phyloP scores from a whole-genome alignment of 2,113 vertebrate genomes.

The Paraplagusia blochii region DNA sequence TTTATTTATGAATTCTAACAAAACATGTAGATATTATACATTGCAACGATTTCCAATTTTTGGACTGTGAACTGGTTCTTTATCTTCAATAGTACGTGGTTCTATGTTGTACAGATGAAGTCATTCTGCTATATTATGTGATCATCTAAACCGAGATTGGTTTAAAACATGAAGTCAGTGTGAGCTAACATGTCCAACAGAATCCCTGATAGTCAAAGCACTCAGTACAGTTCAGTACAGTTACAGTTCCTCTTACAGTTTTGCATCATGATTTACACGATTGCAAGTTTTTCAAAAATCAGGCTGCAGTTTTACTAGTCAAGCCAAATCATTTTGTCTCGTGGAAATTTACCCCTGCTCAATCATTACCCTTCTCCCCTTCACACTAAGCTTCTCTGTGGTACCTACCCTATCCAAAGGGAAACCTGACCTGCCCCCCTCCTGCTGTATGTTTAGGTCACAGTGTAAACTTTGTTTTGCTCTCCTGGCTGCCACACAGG shows the following conservation, averaged over 20 bases:
- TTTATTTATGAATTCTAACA: no score
- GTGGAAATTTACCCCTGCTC: slow-evolving; percentile 6
- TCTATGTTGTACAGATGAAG: slow-evolving; percentile 15
- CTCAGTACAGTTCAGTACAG: no score
- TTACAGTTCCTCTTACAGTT: slow-evolving; percentile 32
- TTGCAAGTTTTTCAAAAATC: neutral
- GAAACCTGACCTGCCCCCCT: slow-evolving; percentile 54
- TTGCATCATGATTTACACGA: slow-evolving; percentile 5
- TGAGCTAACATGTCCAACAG: slow-evolving; percentile 23
- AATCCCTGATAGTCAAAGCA: slow-evolving; percentile 10
- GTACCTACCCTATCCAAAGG: slow-evolving; percentile 38
- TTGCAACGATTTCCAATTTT: no score
- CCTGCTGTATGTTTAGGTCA: slow-evolving; percentile 49
- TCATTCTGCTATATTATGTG: slow-evolving; percentile 6
- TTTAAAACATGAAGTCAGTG: slow-evolving; percentile 5
- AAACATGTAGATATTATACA: no score
- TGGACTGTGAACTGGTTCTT: no score
- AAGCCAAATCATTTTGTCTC: slow-evolving; percentile 27
- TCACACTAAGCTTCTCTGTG: slow-evolving; percentile 65
- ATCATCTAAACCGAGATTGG: slow-evolving; percentile 15
- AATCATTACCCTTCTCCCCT: slow-evolving; percentile 21
- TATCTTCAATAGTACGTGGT: no score
- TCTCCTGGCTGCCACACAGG: slow-evolving; percentile 48
- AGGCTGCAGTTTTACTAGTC: slow-evolving; percentile 21
- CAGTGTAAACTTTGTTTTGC: slow-evolving; percentile 75